Percentiles rank a stretch among this genome's conserved stretches.
phyloP scores from a whole-genome alignment of 2,797 vertebrate genomes.

The Euthynnus affinis region DNA sequence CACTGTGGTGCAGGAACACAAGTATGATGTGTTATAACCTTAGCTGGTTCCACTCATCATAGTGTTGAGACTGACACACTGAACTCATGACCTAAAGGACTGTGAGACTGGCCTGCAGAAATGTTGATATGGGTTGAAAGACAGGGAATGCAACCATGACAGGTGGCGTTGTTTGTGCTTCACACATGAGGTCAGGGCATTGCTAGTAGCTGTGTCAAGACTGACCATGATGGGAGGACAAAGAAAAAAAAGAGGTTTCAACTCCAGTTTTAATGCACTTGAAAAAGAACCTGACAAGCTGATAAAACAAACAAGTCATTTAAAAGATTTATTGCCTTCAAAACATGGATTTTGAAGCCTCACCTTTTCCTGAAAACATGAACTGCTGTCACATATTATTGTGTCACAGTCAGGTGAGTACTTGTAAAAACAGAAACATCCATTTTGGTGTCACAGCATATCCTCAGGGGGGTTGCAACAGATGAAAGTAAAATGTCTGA shows the following conservation, averaged over 20 bases:
- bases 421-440: conserved; percentile 44
- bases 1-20: conserved; percentile 9
- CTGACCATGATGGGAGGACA: not conserved
- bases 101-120: conserved; percentile 40
- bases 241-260: not conserved
- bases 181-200: conserved; percentile 38
- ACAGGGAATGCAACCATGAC: conserved; percentile 20
- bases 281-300: not conserved
- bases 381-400: conserved; percentile 5
- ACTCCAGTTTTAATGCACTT: not conserved
- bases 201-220: conserved; percentile 6
- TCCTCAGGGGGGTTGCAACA: conserved; percentile 10
- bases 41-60: conserved; percentile 5
- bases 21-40: conserved; percentile 17
- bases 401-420: conserved; percentile 30
- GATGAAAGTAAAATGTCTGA: conserved; percentile 37
- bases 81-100: conserved; percentile 43
- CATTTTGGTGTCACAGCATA: conserved; percentile 25
- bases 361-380: not conserved
- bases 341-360: not conserved
- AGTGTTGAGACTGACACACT: conserved; percentile 27
- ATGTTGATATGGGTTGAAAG: conserved; percentile 13
- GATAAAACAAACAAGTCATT: not conserved
- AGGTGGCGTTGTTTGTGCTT: conserved; percentile 54
- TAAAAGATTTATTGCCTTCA: not conserved